A percentile compares a stretch with the other conserved stretches of the same genome.
Conservation (phyloP, 2,797 vertebrate genomes). For the Dermochelys coriacea region DNA sequence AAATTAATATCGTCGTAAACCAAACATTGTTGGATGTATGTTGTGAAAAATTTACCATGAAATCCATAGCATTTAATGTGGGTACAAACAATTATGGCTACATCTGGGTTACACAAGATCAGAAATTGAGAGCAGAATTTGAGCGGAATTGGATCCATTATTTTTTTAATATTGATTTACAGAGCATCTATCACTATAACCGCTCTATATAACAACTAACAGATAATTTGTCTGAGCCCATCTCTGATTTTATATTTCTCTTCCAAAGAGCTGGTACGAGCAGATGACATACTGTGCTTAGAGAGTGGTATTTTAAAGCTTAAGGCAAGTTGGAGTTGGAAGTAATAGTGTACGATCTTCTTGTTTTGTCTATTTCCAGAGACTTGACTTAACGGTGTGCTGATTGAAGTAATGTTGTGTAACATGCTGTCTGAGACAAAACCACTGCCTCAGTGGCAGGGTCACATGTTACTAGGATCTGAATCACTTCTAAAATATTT, state of each 20-base stretch:
- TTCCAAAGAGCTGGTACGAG: not conserved
- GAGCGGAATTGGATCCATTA: not conserved
- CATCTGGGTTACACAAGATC: not conserved
- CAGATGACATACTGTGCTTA: not conserved
- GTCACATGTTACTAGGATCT: not conserved
- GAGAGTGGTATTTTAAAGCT: not conserved
- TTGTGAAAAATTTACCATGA: not conserved
- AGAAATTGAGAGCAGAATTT: not conserved
- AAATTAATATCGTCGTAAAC: not conserved
- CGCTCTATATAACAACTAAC: rapidly evolving
- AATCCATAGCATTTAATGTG: rapidly evolving
- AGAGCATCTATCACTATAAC: not conserved
- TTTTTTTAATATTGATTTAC: not conserved
- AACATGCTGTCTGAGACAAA: not conserved
- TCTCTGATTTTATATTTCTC: not conserved
- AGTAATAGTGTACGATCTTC: rapidly evolving
- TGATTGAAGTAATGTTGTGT: not conserved
- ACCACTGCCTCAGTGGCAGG: not conserved
- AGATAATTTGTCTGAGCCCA: not conserved
- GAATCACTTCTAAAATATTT: not conserved
- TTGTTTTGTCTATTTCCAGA: not conserved
- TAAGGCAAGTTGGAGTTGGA: not conserved
- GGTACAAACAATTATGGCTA: rapidly evolving
- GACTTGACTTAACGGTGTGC: rapidly evolving
- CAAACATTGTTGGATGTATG: not conserved